Evolutionary conservation across 2,113 vertebrate species (phyloP).

Genomic region (Phyllostomus hastatus): DNA sequence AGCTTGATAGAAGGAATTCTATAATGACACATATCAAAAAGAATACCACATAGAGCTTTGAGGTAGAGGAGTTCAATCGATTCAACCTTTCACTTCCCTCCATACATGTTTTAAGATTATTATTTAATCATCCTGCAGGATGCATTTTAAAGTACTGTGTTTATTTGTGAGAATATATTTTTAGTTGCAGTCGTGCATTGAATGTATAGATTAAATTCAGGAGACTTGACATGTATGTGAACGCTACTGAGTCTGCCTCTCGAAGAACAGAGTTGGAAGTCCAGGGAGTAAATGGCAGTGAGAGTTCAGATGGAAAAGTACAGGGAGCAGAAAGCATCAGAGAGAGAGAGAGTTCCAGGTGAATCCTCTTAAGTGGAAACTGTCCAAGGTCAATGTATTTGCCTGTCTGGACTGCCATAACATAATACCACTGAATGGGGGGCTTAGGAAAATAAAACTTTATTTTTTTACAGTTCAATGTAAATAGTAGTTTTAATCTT

Average conservation of each 20-base stretch:
- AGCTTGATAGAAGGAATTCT: not conserved
- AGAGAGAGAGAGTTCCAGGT: not conserved
- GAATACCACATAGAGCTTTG: not conserved
- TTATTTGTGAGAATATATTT: not conserved
- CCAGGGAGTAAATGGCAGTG: not conserved
- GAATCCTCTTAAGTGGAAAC: not conserved
- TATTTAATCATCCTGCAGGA: not conserved
- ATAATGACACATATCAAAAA: not conserved
- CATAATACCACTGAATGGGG: not conserved
- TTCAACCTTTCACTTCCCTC: not conserved
- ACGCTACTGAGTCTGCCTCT: not conserved
- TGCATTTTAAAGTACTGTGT: not conserved
- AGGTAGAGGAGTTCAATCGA: rapidly evolving
- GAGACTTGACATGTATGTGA: not conserved
- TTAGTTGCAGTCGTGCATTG: not conserved
- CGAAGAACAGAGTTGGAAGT: not conserved
- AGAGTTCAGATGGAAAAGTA: not conserved
- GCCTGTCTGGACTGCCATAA: not conserved
- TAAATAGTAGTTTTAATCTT: not conserved
- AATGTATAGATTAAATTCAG: not conserved
- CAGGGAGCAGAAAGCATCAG: not conserved
- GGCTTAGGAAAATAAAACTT: not conserved
- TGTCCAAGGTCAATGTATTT: not conserved
- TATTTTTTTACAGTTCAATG: not conserved
- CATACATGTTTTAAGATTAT: not conserved